Conservation (phyloP, 2,113 vertebrate genomes). For the Poecilia latipinna region DNA sequence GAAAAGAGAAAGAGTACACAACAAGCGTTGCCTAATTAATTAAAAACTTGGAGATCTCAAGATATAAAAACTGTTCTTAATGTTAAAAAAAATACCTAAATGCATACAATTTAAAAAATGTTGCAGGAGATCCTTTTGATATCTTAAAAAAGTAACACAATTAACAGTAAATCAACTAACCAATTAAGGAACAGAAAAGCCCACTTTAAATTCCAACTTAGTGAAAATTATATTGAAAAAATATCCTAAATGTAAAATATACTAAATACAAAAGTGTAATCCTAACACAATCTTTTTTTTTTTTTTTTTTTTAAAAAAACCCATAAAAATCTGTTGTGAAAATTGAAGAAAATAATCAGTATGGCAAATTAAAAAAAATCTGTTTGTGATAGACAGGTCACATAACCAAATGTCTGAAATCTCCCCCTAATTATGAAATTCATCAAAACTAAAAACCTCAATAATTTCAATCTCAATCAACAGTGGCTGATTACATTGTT, state of each 20-base stretch:
- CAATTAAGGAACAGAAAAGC: conserved; percentile 14
- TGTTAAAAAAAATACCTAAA: conserved; percentile 35
- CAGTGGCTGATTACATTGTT: neutral
- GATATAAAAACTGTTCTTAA: conserved; percentile 33
- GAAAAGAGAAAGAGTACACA: conserved; percentile 52
- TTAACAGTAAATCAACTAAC: conserved; percentile 48
- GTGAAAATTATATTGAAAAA: neutral
- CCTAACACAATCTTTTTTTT: neutral
- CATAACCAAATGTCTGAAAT: too few species aligned
- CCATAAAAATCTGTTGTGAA: neutral
- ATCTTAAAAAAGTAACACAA: neutral
- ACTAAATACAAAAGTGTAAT: neutral
- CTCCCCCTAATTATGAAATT: too few species aligned
- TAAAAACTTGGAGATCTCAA: conserved; percentile 70
- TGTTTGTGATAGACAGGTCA: too few species aligned
- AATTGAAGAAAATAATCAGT: neutral
- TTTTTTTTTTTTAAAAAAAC: too few species aligned
- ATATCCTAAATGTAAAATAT: neutral
- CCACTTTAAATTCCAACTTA: neutral
- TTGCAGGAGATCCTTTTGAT: neutral
- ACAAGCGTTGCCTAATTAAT: conserved; percentile 70
- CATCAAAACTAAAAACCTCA: neutral
- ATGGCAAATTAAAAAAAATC: neutral
- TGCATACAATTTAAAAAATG: conserved; percentile 8
- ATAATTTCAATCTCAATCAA: neutral